Evolutionary conservation across 1,140 invertebrate genomes (phyloP), one percentile per base, ranked within the genome.

Genomic region (Heliothis subflexa): DNA sequence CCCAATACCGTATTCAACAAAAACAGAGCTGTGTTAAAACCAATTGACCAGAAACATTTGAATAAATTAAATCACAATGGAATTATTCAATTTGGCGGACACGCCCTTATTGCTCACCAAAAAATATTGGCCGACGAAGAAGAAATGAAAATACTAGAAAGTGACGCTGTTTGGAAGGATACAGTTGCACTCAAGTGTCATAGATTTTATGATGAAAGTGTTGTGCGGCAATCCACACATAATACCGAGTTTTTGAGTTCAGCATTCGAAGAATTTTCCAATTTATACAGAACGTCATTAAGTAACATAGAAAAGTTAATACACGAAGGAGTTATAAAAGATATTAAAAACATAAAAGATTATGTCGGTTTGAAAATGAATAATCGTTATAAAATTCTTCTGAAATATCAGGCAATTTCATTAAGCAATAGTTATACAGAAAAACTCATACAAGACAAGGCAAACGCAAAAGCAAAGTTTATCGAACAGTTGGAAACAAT

Each of bases 371-470:
- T 81, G 13, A 85, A 86, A 79, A 91, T 92, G 88, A 59, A 73
- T 16, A 18, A 74, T 50, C 83, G 84, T 14, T 92, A 83, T 47
- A 49, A 88, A 71, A 81, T 7, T 12, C 62, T 88, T 47, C 10
- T 90, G 7, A 86, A 93, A 76, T 78, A 84, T 59, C 93, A 94
- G 83, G 89, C 89, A 5, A 89, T 84, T 13, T 82, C 81, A 61
- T 59, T 93, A 28, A 89, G 89, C 21, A 86, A 93, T 45, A 79
- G 61, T 68, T 91, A 89, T 55, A 81, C 11, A 78, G 82, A 13
- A 89, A 86, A 79, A 57, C 93, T 13, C 49, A 76, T 7, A 83
- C 7, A 81, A 72, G 85, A 91, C 80, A 90, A 91, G 45, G 77
- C 45, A 28, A 86, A 28, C 74, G 62, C 84, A 7, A 91, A 91